Evolutionary conservation across 2,888 invertebrate genomes (phyloP), one percentile per base, ranked within the genome.

Genomic region (Eristalis intricaria): DNA sequence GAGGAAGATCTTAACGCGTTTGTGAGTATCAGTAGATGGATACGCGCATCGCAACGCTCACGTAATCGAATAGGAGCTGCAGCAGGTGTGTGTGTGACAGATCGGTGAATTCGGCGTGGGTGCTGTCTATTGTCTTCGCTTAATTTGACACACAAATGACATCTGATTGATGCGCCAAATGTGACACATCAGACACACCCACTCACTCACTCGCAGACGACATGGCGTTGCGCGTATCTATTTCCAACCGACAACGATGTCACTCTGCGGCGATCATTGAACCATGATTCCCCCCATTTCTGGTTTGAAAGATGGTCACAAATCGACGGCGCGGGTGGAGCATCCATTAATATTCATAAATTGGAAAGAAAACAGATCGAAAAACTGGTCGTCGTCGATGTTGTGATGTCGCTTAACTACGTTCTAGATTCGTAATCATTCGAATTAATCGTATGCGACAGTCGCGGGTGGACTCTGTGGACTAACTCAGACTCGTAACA

Each of bases 151-250:
- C 50, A 38, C 56, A 13, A 73, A 22, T 50, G 68, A 82, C 70
- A 19, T 65, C 78, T 85, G 73, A 85, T 81, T 85, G 73, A 81
- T 78, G 73, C 40, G 50, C 60, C 70, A 60, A 80, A 58, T 23
- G 23, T 23, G 19, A 23, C n/a, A 66, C 19, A 66, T 43, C 60
- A 35, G 65, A 60, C 19, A 7, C 78, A 80, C 68, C 32, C 56
- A 69, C n/a, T 66, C 66, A 58, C 15, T 56, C 58, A 58, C n/a
- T 58, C 26, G 29, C n/a, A 73, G 26, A 43, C 19, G n/a, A 38
- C 23, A 29, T 61, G 26, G 23, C 23, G 58, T 38, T 8, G 22
- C 23, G 23, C 23, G 60, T 26, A 13, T 73, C 63, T 63, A 74
- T 23, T 64, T 56, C 5, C 50, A 19, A 32, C 26, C 19, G 19